These are phyloP conservation scores for Bombylius major DNA, from an alignment of 2,888 invertebrate genomes.

Conservation along the genomic window DNA sequence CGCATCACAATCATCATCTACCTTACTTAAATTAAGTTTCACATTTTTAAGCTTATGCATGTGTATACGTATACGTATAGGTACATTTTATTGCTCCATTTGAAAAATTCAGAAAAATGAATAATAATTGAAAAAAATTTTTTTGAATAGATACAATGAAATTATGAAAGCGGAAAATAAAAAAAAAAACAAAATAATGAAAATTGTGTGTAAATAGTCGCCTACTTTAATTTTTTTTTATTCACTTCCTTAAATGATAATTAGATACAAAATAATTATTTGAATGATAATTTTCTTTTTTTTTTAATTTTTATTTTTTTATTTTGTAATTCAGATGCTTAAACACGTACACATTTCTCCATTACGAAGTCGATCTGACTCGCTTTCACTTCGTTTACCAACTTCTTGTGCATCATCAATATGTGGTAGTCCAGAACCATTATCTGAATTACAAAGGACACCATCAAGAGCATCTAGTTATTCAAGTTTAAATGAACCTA, in stretches of 20 bases:
- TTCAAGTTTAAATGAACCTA: conserved; percentile 46
- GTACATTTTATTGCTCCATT: too few species aligned
- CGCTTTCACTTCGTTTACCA: conserved; percentile 62
- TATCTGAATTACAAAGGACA: conserved; percentile 42
- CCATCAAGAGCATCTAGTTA: conserved; percentile 58
- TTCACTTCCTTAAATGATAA: too few species aligned
- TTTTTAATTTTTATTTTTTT: background rate
- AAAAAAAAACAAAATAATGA: background rate
- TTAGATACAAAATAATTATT: background rate
- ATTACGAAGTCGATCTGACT: conserved; percentile 71
- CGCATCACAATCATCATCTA: too few species aligned
- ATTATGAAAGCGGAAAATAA: background rate
- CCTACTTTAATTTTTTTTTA: too few species aligned
- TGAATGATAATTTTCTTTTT: too few species aligned
- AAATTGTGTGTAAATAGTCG: background rate
- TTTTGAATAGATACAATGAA: background rate
- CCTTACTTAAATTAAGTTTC: too few species aligned
- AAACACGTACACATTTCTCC: conserved; percentile 87
- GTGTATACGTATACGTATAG: too few species aligned
- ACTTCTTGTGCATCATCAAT: conserved; percentile 51
- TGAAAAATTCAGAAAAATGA: too few species aligned
- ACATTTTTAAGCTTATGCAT: too few species aligned
- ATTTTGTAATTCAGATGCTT: conserved; percentile 49
- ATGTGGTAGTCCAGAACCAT: conserved; percentile 54
- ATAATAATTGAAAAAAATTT: too few species aligned